A percentile compares a stretch with the other conserved stretches of the same genome.
These are phyloP conservation scores for Taurulus bubalis DNA, from an alignment of 2,113 vertebrate species.

Conservation along the genomic window DNA sequence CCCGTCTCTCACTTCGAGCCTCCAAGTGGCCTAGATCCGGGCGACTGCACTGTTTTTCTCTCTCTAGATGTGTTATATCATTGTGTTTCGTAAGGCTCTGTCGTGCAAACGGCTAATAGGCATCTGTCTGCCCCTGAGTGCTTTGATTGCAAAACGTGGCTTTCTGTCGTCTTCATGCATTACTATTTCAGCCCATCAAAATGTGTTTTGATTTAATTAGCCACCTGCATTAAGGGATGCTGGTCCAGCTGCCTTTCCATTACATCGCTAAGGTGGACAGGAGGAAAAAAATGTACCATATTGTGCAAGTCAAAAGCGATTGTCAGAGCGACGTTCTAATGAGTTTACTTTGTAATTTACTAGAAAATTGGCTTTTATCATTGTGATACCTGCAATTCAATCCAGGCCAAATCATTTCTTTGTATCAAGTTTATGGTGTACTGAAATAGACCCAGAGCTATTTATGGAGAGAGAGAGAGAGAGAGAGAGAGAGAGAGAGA, in stretches of 20 bases:
- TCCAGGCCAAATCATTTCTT: slow-evolving; percentile 45
- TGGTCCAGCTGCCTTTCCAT: slow-evolving; percentile 26
- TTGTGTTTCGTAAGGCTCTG: slow-evolving; percentile 46
- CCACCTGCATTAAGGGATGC: slow-evolving; percentile 17
- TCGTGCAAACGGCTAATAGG: neutral
- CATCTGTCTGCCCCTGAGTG: slow-evolving; percentile 35
- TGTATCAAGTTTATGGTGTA: slow-evolving; percentile 44
- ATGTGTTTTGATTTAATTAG: slow-evolving; percentile 55
- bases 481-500: slow-evolving; percentile 2
- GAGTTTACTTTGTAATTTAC: slow-evolving; percentile 37
- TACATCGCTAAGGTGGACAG: slow-evolving; percentile 32
- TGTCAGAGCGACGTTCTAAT: slow-evolving; percentile 46
- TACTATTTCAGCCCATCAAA: slow-evolving; percentile 32
- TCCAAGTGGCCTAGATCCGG: slow-evolving; percentile 65
- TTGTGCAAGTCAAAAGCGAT: slow-evolving; percentile 27
- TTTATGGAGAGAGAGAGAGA: slow-evolving; percentile 39
- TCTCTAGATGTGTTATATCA: slow-evolving; percentile 50
- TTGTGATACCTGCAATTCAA: slow-evolving; percentile 48
- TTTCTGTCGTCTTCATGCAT: slow-evolving; percentile 34
- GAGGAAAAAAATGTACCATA: neutral
- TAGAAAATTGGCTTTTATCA: slow-evolving; percentile 55
- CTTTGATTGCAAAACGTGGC: slow-evolving; percentile 48
- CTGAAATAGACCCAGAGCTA: slow-evolving; percentile 63
- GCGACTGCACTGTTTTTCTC: slow-evolving; percentile 24
- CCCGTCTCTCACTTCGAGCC: slow-evolving; percentile 40